Base-by-base conservation (phyloP, 2,888 invertebrate genomes). In the Dusona sp. region DNA sequence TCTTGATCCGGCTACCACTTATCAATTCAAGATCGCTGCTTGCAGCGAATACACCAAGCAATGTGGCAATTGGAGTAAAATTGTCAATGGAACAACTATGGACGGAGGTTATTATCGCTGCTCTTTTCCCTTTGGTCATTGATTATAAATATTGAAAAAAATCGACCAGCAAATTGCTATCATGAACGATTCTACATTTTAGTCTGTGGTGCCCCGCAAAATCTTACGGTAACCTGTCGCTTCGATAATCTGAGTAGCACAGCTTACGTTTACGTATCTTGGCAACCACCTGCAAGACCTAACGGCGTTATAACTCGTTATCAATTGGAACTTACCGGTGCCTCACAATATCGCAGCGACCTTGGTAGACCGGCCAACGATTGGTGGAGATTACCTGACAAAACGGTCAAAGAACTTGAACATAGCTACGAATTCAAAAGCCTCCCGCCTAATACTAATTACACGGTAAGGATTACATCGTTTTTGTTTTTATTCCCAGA, bases 251-350 rank as follows among this genome's bases (percentile, higher is more conserved):
- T 95, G 79, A 96, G 95, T 88, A 95, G 95, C 67, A 95, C 95
- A 22, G 96, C 96, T 92, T 95, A 95, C 78, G 96, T 98, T 57
- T 95, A 95, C 84, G 96, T 97, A 2, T 95, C 96, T 1, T 98
- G 98, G 98, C 95, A 95, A 77, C 95, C 96, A 0, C 98, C 98
- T 0, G 92, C 94, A 11, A 95, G 96, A 82, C 97, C 97, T 2
- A 97, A 98, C 89, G 98, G 98, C 0, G 96, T 96, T 90, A 97
- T 98, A 73, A 96, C 96, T 80, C 97, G 97, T 45, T 98, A 98
- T 91, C 96, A 96, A 89, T 97, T 96, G 93, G 95, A 95, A 90
- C 89, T 96, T 45, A 95, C 94, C 0, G 96, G 96, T 0, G 94
- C 93, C 3, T 94, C 95, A 0, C 93, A 91, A 0, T 96, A 94